A percentile compares a stretch with the other conserved stretches of the same genome.
Evolutionary conservation across 1,140 invertebrate species (phyloP).

Genomic region (Drosophila setifemur): DNA sequence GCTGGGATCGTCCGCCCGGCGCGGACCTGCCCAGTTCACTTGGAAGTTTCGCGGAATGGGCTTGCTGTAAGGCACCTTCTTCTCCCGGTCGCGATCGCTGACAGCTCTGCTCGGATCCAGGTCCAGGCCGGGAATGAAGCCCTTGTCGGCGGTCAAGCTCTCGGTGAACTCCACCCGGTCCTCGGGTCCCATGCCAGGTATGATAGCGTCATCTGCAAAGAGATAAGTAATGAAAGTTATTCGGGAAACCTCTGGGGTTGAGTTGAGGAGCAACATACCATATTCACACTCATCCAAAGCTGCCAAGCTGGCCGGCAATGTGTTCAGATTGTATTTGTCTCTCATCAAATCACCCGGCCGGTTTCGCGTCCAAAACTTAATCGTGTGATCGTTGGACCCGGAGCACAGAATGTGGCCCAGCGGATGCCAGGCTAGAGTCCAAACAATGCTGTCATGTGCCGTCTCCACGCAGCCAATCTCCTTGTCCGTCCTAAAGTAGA

Average conservation of each 20-base stretch:
- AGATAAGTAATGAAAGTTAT: constrained; percentile 41
- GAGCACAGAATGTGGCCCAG: constrained; percentile 99
- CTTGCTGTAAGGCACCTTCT: constrained; percentile 96
- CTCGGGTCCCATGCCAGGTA: constrained; percentile 95
- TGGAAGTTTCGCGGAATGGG: constrained; percentile 98
- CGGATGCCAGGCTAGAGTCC: constrained; percentile 99
- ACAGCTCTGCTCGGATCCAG: constrained; percentile 87
- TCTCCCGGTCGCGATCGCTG: constrained; percentile 87
- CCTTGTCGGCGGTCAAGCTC: constrained; percentile 84
- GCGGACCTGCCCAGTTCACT: constrained; percentile 95
- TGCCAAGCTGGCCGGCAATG: constrained; percentile 89
- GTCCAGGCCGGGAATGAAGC: constrained; percentile 93
- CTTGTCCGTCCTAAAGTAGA: constrained; percentile 91
- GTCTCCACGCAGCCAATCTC: constrained; percentile 99
- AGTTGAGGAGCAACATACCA: constrained; percentile 80
- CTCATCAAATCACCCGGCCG: constrained; percentile 98
- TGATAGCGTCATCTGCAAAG: constrained; percentile 88
- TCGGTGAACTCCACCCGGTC: constrained; percentile 89
- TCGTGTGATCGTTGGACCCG: constrained; percentile 98
- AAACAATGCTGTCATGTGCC: constrained; percentile 99
- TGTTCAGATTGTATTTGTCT: constrained; percentile 98
- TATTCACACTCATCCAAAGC: constrained; percentile 89
- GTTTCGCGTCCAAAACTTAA: constrained; percentile 99
- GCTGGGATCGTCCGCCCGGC: constrained; percentile 82
- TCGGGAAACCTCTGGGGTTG: constrained; percentile 49